A percentile compares a stretch with the other conserved stretches of the same genome.
Evolutionary conservation across 2,797 vertebrate species (phyloP).

Genomic region (Meriones psammophilus): DNA sequence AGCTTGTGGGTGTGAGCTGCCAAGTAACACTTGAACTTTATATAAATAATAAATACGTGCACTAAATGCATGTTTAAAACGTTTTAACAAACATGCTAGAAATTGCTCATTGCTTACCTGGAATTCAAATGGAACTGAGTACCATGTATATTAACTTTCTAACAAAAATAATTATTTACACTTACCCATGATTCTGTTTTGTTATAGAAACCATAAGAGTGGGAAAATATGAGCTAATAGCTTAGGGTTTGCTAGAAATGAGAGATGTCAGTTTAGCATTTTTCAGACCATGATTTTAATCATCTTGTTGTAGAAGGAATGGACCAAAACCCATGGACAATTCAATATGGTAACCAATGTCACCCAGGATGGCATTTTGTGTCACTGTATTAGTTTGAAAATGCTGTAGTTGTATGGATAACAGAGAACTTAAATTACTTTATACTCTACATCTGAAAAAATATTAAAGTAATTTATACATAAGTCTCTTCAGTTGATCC

Average conservation of each 20-base stretch:
- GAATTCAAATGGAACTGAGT: constrained; percentile 6
- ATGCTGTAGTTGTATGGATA: neutral
- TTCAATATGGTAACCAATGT: neutral
- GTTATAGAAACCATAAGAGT: neutral
- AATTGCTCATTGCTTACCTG: neutral
- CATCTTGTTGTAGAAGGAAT: neutral
- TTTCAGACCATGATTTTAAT: neutral
- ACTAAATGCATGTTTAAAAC: neutral
- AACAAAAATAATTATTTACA: neutral
- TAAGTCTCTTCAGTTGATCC: neutral
- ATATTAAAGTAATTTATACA: constrained; percentile 41
- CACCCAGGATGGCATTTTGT: neutral
- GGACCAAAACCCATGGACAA: neutral
- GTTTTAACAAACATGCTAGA: neutral
- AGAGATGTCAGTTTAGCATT: neutral
- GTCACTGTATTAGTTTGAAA: constrained; percentile 29
- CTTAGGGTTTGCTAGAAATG: neutral
- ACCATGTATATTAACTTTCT: neutral
- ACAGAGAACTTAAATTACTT: constrained; percentile 26
- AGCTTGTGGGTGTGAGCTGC: neutral
- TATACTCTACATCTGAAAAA: constrained; percentile 29
- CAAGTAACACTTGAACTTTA: neutral
- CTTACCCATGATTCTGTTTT: constrained; percentile 2
- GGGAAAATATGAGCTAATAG: neutral
- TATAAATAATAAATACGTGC: neutral